These are phyloP conservation scores for Spermophilus dauricus DNA, from an alignment of 2,113 vertebrate genomes.

Conservation along the genomic window DNA sequence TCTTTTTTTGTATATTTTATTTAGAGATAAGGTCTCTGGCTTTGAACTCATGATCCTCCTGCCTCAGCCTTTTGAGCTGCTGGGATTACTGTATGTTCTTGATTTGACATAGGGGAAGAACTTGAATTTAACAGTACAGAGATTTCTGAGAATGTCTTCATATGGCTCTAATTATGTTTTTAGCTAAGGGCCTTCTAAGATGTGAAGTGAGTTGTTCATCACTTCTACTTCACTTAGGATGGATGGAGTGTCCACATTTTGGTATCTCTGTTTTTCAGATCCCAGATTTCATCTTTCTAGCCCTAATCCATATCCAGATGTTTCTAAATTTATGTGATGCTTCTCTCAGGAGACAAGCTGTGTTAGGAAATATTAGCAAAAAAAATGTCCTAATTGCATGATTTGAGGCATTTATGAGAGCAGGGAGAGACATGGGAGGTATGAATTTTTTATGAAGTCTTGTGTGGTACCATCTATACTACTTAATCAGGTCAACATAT, in stretches of 20 bases:
- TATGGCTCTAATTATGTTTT: neutral
- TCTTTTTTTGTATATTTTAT: too few species aligned
- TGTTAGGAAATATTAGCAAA: neutral
- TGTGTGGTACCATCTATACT: neutral
- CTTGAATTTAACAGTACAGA: neutral
- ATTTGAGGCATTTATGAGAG: neutral
- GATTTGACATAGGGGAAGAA: neutral
- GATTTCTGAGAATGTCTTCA: neutral
- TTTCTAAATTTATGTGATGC: neutral
- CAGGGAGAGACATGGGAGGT: neutral
- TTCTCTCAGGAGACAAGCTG: neutral
- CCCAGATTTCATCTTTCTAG: neutral
- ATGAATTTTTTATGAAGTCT: neutral
- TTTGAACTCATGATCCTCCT: too few species aligned
- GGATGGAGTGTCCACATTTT: neutral
- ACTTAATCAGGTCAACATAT: neutral
- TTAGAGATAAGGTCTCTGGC: too few species aligned
- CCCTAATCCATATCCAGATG: neutral
- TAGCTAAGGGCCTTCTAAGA: neutral
- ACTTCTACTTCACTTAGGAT: neutral
- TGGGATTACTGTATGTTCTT: neutral
- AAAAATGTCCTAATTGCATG: neutral
- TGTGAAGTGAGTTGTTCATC: neutral
- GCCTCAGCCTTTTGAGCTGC: too few species aligned
- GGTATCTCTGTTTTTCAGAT: neutral